Base-by-base conservation (phyloP, 2,888 invertebrate species). In the Catonia carolina region DNA sequence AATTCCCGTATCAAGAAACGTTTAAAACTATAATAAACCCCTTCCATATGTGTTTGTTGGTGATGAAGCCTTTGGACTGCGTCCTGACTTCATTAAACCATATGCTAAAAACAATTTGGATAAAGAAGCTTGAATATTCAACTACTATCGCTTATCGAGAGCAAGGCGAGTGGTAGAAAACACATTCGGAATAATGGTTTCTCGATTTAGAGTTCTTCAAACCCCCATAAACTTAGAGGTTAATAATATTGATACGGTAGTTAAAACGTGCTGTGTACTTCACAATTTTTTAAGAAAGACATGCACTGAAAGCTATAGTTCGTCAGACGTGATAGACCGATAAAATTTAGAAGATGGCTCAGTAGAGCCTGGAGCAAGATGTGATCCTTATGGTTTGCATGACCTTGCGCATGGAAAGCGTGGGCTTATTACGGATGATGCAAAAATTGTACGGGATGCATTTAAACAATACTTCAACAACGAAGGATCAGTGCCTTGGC, bases 1-100 rank as follows among this genome's bases (percentile, higher is more conserved):
- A 47, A 47, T 47, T 47, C 47, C 47, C 50, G 55, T 58, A 61
- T 55, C 53, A 1, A 14, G 49, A 12, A 33, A 12, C 41, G 35
- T 60, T 61, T 51, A 39, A 39, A 63, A 45, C 63, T 61, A 61
- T 59, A 50, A 55, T 22, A 50, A 45, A 54, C 53, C 33, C 51
- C 39, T 63, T 23, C 27, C 37, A 50, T 50, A 55, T 50, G 58
- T 58, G 10, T 45, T 58, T 27, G 55, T 58, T 17, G 58, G 58
- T 33, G 58, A 55, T 55, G 58, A 55, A 55, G 58, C 55, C n/a
- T 55, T 58, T 33, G 18, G 31, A 37, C 27, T 55, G 27, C 55
- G 58, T 20, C 50, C 37, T 23, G 58, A 58, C 23, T 48, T 58
- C 31, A 45, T 58, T 36, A 58, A 58, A 33, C 55, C 20, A 55